A percentile compares a stretch with the other conserved stretches of the same genome.
phyloP scores from a whole-genome alignment of 1,140 invertebrate species.

The Cydia pomonella region DNA sequence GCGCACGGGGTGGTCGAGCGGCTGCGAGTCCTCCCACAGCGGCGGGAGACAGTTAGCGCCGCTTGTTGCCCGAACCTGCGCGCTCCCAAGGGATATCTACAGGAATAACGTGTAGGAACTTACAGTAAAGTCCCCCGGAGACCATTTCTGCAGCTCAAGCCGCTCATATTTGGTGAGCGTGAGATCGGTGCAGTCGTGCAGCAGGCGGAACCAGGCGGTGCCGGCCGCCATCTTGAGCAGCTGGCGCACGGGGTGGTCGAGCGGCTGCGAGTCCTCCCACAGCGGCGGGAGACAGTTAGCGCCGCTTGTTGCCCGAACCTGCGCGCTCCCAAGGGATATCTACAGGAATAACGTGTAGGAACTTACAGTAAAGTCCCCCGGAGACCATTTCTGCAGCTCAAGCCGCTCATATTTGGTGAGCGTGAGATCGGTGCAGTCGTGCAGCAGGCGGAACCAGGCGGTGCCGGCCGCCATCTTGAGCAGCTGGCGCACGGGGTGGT shows the following conservation, averaged over 20 bases:
- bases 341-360: too few relatives aligned
- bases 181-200: constrained; percentile 85
- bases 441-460: constrained; percentile 81
- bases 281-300: constrained; percentile 81
- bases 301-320: constrained; percentile 81
- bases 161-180: constrained; percentile 70
- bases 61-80: too few relatives aligned
- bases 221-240: constrained; percentile 76
- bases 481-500: constrained; percentile 40
- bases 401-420: constrained; percentile 72
- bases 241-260: constrained; percentile 45
- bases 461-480: constrained; percentile 78
- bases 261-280: constrained; percentile 44
- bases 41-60: too few relatives aligned
- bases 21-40: not conserved
- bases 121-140: constrained; percentile 83
- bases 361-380: constrained; percentile 83
- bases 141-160: constrained; percentile 86
- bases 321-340: too few relatives aligned
- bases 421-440: constrained; percentile 84
- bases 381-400: constrained; percentile 85
- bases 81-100: too few relatives aligned
- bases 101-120: constrained; percentile 24
- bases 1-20: constrained; percentile 54
- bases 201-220: constrained; percentile 80